A percentile compares a stretch with the other conserved stretches of the same genome.
These are phyloP conservation scores for Glomeris marginata DNA, from an alignment of 2,888 invertebrate species.

Conservation along the genomic window DNA sequence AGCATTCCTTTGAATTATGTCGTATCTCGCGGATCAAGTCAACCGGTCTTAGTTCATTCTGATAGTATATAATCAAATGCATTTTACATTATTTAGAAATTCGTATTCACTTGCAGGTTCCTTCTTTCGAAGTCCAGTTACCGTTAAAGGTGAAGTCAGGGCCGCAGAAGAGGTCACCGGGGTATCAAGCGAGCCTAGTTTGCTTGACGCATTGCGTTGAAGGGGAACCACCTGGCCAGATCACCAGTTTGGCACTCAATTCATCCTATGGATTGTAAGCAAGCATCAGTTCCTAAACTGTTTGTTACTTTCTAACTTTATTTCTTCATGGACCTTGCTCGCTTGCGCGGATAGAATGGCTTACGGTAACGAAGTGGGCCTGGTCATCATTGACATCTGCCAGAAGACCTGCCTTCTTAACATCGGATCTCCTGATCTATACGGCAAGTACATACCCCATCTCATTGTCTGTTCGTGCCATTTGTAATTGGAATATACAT, in stretches of 20 bases:
- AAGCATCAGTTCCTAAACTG: conserved; percentile 7
- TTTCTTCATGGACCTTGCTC: background rate
- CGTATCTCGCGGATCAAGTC: no score
- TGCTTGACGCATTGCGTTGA: conserved; percentile 74
- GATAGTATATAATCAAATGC: no score
- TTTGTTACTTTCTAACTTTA: background rate
- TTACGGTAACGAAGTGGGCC: conserved; percentile 90
- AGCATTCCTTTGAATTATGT: no score
- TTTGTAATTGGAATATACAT: background rate
- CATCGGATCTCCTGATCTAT: conserved; percentile 78
- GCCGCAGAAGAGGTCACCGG: conserved; percentile 71
- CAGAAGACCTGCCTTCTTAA: conserved; percentile 79
- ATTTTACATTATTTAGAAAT: no score
- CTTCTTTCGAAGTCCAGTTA: conserved; percentile 28
- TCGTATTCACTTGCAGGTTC: background rate
- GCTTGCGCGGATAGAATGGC: conserved; percentile 57
- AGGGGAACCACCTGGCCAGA: conserved; percentile 63
- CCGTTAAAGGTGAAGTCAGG: conserved; percentile 56
- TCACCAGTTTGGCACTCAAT: conserved; percentile 82
- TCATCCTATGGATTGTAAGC: conserved; percentile 95
- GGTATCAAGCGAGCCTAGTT: conserved; percentile 91
- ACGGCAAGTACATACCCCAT: conserved; percentile 44
- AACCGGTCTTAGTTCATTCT: no score
- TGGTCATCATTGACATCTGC: conserved; percentile 86
- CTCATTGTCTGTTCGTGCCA: background rate